phyloP scores from a whole-genome alignment of 2,797 vertebrate genomes.

The Pelochelys cantorii region DNA sequence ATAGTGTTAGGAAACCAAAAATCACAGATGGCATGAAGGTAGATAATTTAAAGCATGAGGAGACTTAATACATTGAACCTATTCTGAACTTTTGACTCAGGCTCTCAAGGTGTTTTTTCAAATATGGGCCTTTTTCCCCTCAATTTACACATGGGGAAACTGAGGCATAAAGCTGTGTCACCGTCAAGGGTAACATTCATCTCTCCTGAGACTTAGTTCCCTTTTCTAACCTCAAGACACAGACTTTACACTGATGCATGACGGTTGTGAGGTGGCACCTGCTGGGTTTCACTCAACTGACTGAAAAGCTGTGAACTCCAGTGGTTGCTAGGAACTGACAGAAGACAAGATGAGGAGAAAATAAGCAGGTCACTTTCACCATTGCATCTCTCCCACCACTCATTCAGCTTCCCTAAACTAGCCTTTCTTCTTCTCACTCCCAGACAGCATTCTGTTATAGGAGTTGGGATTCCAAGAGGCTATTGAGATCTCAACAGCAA shows the following conservation, averaged over 20 bases:
- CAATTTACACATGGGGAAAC: not conserved
- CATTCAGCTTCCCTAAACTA: not conserved
- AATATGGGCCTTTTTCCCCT: not conserved
- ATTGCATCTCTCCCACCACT: accelerated
- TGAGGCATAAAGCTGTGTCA: not conserved
- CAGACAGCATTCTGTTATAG: not conserved
- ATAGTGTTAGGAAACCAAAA: not conserved
- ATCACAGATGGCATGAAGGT: accelerated
- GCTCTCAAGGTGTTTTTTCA: not conserved
- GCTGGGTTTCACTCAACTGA: not conserved
- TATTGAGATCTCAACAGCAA: not conserved
- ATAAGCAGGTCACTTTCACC: not conserved
- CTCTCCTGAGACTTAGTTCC: not conserved
- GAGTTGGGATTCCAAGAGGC: not conserved
- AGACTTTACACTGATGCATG: not conserved
- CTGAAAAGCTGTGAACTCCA: not conserved
- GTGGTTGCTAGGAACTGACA: accelerated
- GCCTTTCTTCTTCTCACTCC: not conserved
- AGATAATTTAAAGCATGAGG: not conserved
- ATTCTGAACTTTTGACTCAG: not conserved
- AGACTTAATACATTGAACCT: not conserved
- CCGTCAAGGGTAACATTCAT: not conserved
- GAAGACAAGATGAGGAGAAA: not conserved
- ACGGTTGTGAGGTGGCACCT: not conserved
- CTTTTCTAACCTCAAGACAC: not conserved